These are phyloP conservation scores for Dipus sagitta DNA, from an alignment of 2,797 vertebrate species.

Conservation along the genomic window DNA sequence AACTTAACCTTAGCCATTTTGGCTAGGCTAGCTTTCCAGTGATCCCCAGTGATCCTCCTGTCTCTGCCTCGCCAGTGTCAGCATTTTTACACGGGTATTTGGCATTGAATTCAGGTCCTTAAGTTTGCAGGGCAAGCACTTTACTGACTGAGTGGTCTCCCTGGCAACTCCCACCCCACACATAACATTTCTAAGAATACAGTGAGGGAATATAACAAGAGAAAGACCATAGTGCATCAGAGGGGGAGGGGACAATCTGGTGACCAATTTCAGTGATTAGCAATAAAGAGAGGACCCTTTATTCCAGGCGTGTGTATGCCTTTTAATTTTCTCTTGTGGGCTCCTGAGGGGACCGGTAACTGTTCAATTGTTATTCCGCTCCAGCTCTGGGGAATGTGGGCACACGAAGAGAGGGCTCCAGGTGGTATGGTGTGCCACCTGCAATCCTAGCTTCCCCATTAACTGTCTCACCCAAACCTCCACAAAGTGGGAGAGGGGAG, in stretches of 20 bases:
- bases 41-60: no score
- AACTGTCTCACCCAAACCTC: background rate
- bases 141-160: no score
- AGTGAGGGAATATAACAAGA: conserved; percentile 45
- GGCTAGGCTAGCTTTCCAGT: no score
- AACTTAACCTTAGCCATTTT: no score
- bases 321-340: conserved; percentile 77
- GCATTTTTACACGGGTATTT: no score
- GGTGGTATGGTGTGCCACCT: conserved; percentile 61
- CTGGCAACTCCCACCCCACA: background rate
- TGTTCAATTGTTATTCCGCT: conserved; percentile 75
- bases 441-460: conserved; percentile 41
- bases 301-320: conserved; percentile 66
- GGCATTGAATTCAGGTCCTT: no score
- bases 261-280: conserved; percentile 73
- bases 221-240: conserved; percentile 56
- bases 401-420: conserved; percentile 49
- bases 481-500: background rate
- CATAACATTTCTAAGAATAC: background rate
- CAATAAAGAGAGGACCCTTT: conserved; percentile 63
- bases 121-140: no score
- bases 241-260: conserved; percentile 24
- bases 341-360: conserved; percentile 66
- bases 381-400: background rate
- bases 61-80: no score